Base-by-base conservation (phyloP, 2,113 vertebrate species). In the Formicarius rufipectus region DNA sequence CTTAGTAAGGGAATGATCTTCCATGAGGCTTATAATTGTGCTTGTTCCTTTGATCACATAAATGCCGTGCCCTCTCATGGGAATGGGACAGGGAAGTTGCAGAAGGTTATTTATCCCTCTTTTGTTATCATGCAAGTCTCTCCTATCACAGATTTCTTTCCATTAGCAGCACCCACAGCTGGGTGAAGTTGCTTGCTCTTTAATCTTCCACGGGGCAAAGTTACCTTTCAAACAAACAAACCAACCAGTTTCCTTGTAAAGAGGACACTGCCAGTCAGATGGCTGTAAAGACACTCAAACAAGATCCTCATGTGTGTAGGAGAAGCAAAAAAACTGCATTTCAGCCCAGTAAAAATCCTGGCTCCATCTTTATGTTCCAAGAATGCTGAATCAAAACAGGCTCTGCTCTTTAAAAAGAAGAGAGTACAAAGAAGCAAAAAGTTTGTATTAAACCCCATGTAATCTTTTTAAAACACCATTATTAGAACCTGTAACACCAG, bases 391-490 rank as follows among this genome's bases (percentile, higher is more conserved):
- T 90, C 85, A 47, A 96, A 96, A 93, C 91, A 89, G 84, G 76
- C 71, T 74, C 83, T 1, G 1, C 93, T 92, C 73, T 87, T 90
- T 19, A 73, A 72, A 91, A 76, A 90, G 44, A 69, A 24, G 7
- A 90, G 76, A 92, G 56, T 58, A 89, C 89, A 94, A 96, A 96
- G 85, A 77, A 73, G 62, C 66, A 89, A 94, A 62, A 96, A 94
- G 63, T 94, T 90, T 71, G 58, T 68, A 96, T 79, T 96, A 93
- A 96, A 93, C 72, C 86, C 73, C 88, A 89, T 89, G 92, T 95
- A 94, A 94, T 96, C 85, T 93, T 92, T 89, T 93, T 39, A 87
- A 95, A 95, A 94, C 53, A 96, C 68, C 93, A 87, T 93, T 96
- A 95, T 92, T 95, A 59, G 80, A 95, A 96, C 80, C 90, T 90